Evolutionary conservation across 2,888 invertebrate species (phyloP).

Genomic region (Eupithecia subfuscata): DNA sequence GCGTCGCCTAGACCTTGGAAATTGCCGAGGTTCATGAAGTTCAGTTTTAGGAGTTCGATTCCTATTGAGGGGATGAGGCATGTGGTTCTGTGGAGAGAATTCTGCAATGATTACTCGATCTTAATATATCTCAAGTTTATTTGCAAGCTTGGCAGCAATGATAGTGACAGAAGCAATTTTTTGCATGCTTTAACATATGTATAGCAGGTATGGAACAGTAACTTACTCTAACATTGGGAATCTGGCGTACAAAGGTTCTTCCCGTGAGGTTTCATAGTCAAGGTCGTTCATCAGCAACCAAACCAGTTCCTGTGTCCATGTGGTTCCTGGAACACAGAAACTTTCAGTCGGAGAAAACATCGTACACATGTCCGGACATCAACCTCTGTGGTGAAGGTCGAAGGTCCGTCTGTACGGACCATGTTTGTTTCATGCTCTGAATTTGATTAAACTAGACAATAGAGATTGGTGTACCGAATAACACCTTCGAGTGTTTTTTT

Average conservation of each 20-base stretch:
- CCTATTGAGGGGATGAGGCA: slow-evolving; percentile 71
- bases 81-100: slow-evolving; percentile 60
- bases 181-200: background rate
- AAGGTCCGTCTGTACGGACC: too few species aligned
- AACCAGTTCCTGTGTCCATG: slow-evolving; percentile 91
- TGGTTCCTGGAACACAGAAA: slow-evolving; percentile 82
- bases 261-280: slow-evolving; percentile 84
- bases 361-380: background rate
- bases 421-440: too few species aligned
- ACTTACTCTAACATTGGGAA: slow-evolving; percentile 90
- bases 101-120: background rate
- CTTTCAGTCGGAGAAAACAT: background rate
- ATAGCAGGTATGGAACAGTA: background rate
- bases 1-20: slow-evolving; percentile 75
- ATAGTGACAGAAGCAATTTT: background rate
- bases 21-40: slow-evolving; percentile 72
- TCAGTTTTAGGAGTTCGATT: slow-evolving; percentile 67
- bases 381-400: too few species aligned
- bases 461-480: too few species aligned
- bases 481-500: too few species aligned
- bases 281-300: slow-evolving; percentile 87
- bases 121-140: background rate
- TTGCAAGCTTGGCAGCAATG: background rate
- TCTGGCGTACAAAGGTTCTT: slow-evolving; percentile 79
- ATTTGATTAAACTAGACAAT: too few species aligned